A percentile compares a stretch with the other conserved stretches of the same genome.
These are phyloP conservation scores for Mesochorus sp. DNA, from an alignment of 2,888 invertebrate genomes.

Conservation along the genomic window DNA sequence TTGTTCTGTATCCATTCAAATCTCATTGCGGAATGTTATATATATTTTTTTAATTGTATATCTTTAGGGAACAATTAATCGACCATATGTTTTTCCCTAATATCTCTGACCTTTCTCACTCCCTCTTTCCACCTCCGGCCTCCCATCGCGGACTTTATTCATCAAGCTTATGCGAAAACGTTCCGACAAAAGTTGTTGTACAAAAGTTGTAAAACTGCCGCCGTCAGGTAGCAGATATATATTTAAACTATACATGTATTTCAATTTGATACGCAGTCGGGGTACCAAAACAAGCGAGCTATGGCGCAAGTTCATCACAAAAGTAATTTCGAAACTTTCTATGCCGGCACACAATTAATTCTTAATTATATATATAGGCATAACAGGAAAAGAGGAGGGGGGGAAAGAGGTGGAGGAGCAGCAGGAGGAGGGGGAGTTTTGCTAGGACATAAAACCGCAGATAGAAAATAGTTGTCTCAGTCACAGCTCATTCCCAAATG, in stretches of 20 bases:
- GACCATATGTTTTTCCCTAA: background rate
- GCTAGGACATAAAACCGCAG: background rate
- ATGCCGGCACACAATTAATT: conserved; percentile 22
- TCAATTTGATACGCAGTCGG: background rate
- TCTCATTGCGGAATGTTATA: no score
- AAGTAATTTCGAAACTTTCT: conserved; percentile 41
- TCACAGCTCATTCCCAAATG: conserved; percentile 43
- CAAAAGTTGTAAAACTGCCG: conserved; percentile 11
- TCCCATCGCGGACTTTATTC: no score
- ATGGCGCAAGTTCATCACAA: conserved; percentile 12
- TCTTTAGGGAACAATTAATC: no score
- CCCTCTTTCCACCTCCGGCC: background rate
- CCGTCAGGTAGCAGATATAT: background rate
- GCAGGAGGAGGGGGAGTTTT: background rate
- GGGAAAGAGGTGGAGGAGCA: no score
- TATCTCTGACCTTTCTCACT: background rate
- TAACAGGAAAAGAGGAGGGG: background rate
- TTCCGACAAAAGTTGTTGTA: background rate
- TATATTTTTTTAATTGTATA: no score
- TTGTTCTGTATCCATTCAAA: no score
- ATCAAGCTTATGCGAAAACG: background rate
- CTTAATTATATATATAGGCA: conserved; percentile 29
- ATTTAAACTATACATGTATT: conserved; percentile 32
- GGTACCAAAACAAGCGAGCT: background rate
- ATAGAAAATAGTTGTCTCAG: conserved; percentile 36